These are phyloP conservation scores for Hydractinia echinata DNA, from an alignment of 30 jellyfish, hydroid and myxozoan species.

Conservation along the genomic window DNA sequence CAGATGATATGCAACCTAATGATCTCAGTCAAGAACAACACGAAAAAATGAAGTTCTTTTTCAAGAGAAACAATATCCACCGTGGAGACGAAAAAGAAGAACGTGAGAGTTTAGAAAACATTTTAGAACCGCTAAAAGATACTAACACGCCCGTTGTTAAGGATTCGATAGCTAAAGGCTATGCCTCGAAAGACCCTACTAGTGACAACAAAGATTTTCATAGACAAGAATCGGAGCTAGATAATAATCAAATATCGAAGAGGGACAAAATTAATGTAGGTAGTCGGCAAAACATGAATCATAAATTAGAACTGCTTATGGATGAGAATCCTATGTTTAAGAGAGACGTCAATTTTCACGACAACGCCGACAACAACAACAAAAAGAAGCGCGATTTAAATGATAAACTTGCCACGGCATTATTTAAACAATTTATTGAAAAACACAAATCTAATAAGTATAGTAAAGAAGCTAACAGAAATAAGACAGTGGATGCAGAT, in stretches of 20 bases:
- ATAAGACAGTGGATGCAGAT: background rate
- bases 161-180: background rate
- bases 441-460: background rate
- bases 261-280: background rate
- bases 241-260: background rate
- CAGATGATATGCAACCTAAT: conserved; percentile 20
- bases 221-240: background rate
- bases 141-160: background rate
- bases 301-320: conserved; percentile 9
- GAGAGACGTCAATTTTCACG: background rate
- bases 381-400: background rate
- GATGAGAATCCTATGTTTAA: conserved; percentile 9
- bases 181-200: background rate
- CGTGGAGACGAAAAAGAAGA: background rate
- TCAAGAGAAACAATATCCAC: background rate
- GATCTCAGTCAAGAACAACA: conserved; percentile 31
- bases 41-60: conserved; percentile 3
- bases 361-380: background rate
- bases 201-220: background rate
- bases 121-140: background rate
- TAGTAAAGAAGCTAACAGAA: background rate
- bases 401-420: conserved; percentile 9
- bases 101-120: background rate
- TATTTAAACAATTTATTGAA: background rate
- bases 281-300: background rate